Conservation (phyloP, 2,888 invertebrate species). For the Trissolcus brochymenae region DNA sequence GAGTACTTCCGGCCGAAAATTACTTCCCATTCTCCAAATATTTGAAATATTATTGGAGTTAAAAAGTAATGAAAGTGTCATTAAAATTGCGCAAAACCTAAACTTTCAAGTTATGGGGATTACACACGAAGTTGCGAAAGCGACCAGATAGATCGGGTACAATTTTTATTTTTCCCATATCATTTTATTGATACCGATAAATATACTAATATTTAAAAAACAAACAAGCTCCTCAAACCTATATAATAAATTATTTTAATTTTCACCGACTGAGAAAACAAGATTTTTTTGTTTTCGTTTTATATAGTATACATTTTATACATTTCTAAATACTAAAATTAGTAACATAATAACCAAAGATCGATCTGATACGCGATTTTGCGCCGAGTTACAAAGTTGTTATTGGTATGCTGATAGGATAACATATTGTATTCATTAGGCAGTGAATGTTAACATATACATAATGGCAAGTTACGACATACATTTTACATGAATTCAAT, state of each 20-base stretch:
- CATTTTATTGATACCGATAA: too few relatives aligned
- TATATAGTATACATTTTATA: too few relatives aligned
- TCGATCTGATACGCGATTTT: conserved; percentile 16
- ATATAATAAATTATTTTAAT: too few relatives aligned
- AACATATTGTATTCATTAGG: conserved; percentile 53
- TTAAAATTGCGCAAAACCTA: conserved; percentile 15
- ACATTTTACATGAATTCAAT: conserved; percentile 54
- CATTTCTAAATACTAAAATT: too few relatives aligned
- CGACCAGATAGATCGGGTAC: background rate
- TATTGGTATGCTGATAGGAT: conserved; percentile 53
- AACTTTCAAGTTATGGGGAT: conserved; percentile 31
- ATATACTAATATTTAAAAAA: too few relatives aligned
- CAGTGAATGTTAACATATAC: conserved; percentile 41
- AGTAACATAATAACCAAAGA: conserved; percentile 36
- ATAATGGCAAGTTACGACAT: conserved; percentile 53
- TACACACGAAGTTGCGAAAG: conserved; percentile 12
- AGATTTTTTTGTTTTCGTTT: too few relatives aligned
- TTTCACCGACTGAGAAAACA: too few relatives aligned
- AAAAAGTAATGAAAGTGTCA: conserved; percentile 20
- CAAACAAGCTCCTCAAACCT: too few relatives aligned
- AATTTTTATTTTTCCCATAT: too few relatives aligned
- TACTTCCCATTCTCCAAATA: conserved; percentile 33
- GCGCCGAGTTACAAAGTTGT: conserved; percentile 40
- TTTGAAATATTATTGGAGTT: conserved; percentile 39
- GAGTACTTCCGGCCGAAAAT: conserved; percentile 21